Evolutionary conservation across 2,888 invertebrate genomes (phyloP), one percentile per base, ranked within the genome.

Genomic region (Diloba caeruleocephala): DNA sequence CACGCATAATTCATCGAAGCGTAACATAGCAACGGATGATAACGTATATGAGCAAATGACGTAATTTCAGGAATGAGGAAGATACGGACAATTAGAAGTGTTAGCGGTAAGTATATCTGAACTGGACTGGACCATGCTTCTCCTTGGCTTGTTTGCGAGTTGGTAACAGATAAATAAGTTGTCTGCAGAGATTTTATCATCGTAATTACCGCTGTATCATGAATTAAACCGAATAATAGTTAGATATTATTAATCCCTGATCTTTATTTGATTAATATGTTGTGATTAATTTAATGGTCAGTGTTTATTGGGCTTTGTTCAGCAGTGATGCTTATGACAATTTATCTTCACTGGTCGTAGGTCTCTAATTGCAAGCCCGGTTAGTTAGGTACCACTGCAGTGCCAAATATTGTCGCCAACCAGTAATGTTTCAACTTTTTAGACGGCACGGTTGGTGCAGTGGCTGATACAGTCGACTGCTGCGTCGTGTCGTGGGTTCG

Each of bases 21-120:
- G 45, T 49, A 52, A 38, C 56, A 42, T 41, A 31, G 39, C 44
- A 55, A 58, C 43, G 31, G 19, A 60, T 53, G 50, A 60, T 57
- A 54, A 57, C 26, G 42, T 44, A 58, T 42, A 58, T 64, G 31
- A 43, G 25, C 33, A 10, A 23, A 34, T 58, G 62, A 65, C 49
- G 65, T 44, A 51, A 62, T 42, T 17, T 21, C 25, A 34, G 36
- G 42, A 66, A 55, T 51, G 45, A 62, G 65, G 60, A 51, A 62
- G 61, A 51, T 32, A 52, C 45, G 8, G 38, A 14, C 50, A 63
- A 59, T 66, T 62, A 66, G 42, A 32, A 25, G 29, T 32, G 28
- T 25, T 37, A 8, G 5, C 5, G 21, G 21, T n/a, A 43, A 51
- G 49, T 64, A 45, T 44, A 38, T 42, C 48, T 25, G 41, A 53